Percentiles rank a stretch among this genome's conserved stretches.
These are phyloP conservation scores for Sardina pilchardus DNA, from an alignment of 2,113 vertebrate species.

Conservation along the genomic window DNA sequence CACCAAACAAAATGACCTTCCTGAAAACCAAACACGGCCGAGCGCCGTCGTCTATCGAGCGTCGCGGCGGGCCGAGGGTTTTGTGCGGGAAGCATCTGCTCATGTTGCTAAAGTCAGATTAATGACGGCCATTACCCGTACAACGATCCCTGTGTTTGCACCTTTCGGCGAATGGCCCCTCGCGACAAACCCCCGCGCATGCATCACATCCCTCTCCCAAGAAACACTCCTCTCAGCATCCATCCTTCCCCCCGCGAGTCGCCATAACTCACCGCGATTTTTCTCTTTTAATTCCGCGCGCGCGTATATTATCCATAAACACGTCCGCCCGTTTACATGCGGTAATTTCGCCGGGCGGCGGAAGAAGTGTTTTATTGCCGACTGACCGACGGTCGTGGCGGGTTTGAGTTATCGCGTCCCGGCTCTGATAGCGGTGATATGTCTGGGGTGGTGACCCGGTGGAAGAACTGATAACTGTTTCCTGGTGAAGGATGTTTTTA, in stretches of 20 bases:
- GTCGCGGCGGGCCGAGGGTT: slow-evolving; percentile 6
- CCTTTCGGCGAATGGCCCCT: neutral
- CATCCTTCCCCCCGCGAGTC: neutral
- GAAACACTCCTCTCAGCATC: slow-evolving; percentile 15
- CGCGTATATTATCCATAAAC: slow-evolving; percentile 3
- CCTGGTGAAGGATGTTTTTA: neutral
- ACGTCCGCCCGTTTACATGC: neutral
- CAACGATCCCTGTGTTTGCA: slow-evolving; percentile 32
- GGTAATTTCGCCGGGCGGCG: neutral
- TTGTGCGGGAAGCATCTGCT: neutral
- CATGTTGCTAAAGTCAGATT: slow-evolving; percentile 21
- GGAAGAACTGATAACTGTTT: neutral
- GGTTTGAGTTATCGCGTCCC: neutral
- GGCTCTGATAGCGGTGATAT: neutral
- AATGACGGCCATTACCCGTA: slow-evolving; percentile 34
- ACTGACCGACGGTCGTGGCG: neutral
- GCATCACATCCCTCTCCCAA: neutral
- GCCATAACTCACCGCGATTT: neutral
- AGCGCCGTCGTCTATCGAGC: neutral
- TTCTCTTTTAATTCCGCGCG: neutral
- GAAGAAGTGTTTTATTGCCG: neutral
- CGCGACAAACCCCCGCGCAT: too few species aligned
- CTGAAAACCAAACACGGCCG: neutral
- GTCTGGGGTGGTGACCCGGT: neutral
- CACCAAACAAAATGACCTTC: neutral